Base-by-base conservation (phyloP, 1,140 invertebrate genomes). In the Aphelinus atriplicis region DNA sequence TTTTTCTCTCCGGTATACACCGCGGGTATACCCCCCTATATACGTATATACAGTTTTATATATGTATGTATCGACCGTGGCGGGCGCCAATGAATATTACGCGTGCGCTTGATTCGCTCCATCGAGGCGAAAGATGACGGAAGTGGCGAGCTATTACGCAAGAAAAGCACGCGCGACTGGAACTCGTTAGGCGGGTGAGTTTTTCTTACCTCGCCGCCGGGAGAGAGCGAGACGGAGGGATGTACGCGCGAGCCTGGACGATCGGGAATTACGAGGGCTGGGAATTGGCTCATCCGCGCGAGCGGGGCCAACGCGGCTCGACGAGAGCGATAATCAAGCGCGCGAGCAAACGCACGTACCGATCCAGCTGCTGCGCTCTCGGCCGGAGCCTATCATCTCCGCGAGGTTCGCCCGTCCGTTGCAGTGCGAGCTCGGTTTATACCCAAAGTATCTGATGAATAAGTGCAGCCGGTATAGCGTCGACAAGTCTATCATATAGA, bases 181-280 rank as follows among this genome's bases (percentile, higher is more conserved):
- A 81, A 81, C 82, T 83, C 80, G 82, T 83, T 82, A 82, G 78
- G 76, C 76, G 67, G 60, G 56, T 66, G 73, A 76, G 78, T 81
- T 80, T 81, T 81, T 81, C 78, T 79, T 81, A 72, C 71, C 77
- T 75, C 48, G 60, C 45, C 42, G 55, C 66, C 42, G 26, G 2
- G 5, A 26, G 6, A 1, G 43, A 42, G 6, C 50, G 48, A 71
- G 51, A 56, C 43, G 7, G 46, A 47, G 51, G 4, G 58, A 26
- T 26, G 26, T 26, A 26, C 26, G 26, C 26, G 26, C 26, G 26
- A 26, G 26, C 26, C 26, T 26, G 50, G 26, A 43, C 71, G 65
- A 73, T 73, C 58, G 62, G 43, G 47, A 66, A 73, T 73, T 65
- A 73, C 65, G 42, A 64, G 64, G 63, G 46, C 55, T 65, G 71